Conservation (phyloP, 2,797 vertebrate species). For the Cossypha niveicapilla region DNA sequence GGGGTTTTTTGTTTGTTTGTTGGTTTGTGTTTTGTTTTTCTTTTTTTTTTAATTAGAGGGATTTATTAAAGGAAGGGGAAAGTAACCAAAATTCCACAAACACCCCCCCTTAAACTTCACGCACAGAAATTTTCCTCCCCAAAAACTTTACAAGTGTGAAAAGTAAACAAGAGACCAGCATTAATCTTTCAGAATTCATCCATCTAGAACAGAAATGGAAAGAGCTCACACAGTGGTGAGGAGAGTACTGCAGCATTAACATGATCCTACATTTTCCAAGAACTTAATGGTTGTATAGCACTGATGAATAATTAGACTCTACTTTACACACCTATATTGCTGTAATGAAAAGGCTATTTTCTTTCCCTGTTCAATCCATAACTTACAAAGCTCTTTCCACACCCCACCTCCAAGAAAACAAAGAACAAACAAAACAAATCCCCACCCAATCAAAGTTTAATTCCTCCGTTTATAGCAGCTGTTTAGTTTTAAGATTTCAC, state of each 20-base stretch:
- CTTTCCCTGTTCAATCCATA: not conserved
- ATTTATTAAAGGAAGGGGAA: not conserved
- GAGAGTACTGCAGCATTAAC: not conserved
- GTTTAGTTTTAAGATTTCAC: not conserved
- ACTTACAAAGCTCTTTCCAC: not conserved
- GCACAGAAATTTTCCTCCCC: not conserved
- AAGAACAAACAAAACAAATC: not conserved
- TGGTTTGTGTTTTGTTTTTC: too few species aligned
- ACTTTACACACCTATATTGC: not conserved
- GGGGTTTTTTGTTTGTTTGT: not conserved
- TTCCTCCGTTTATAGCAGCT: not conserved
- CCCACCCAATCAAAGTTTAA: not conserved
- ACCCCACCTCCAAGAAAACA: not conserved
- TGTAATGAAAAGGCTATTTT: not conserved
- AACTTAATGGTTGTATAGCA: not conserved
- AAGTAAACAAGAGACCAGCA: not conserved
- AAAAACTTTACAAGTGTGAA: not conserved
- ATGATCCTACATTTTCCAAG: not conserved
- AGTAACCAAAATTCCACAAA: not conserved
- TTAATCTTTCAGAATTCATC: not conserved
- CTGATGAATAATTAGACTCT: not conserved
- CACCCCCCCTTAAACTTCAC: not conserved
- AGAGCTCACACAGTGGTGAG: not conserved
- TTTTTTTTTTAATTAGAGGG: not conserved
- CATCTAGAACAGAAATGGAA: not conserved